phyloP scores from a whole-genome alignment of 2,888 invertebrate species.

The Danaus chrysippus region DNA sequence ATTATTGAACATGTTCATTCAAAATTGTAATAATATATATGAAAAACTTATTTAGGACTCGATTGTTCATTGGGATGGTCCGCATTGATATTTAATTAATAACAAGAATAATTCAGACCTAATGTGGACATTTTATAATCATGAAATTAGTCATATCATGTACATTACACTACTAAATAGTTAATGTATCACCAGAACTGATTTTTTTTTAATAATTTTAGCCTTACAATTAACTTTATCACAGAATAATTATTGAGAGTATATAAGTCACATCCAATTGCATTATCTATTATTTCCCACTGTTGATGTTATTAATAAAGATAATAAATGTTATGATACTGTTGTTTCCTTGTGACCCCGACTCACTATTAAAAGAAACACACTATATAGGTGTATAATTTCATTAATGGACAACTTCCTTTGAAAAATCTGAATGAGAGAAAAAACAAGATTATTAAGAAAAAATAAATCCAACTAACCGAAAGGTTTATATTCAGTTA shows the following conservation, averaged over 20 bases:
- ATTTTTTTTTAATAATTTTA: slow-evolving; percentile 29
- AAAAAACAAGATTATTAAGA: too few relatives aligned
- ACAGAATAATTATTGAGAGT: slow-evolving; percentile 39
- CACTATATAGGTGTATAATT: too few relatives aligned
- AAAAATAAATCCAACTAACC: too few relatives aligned
- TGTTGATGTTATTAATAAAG: slow-evolving; percentile 46
- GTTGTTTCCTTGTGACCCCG: slow-evolving; percentile 14
- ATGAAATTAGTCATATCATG: slow-evolving; percentile 39
- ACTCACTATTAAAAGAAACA: not conserved
- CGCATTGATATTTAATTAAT: slow-evolving; percentile 20
- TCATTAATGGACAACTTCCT: too few relatives aligned
- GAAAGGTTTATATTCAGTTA: too few relatives aligned
- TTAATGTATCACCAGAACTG: slow-evolving; percentile 31
- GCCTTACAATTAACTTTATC: slow-evolving; percentile 35
- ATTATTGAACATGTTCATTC: slow-evolving; percentile 11
- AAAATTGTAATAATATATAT: slow-evolving; percentile 7
- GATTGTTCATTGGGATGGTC: slow-evolving; percentile 7
- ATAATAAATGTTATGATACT: slow-evolving; percentile 29
- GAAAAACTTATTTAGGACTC: slow-evolving; percentile 6
- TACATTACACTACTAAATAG: slow-evolving; percentile 34
- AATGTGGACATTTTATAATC: slow-evolving; percentile 30
- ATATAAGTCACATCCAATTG: slow-evolving; percentile 40
- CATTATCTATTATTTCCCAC: slow-evolving; percentile 42
- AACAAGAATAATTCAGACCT: slow-evolving; percentile 14
- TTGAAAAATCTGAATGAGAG: too few relatives aligned